phyloP scores from a whole-genome alignment of 1,140 invertebrate species.

The Caerostris darwini region DNA sequence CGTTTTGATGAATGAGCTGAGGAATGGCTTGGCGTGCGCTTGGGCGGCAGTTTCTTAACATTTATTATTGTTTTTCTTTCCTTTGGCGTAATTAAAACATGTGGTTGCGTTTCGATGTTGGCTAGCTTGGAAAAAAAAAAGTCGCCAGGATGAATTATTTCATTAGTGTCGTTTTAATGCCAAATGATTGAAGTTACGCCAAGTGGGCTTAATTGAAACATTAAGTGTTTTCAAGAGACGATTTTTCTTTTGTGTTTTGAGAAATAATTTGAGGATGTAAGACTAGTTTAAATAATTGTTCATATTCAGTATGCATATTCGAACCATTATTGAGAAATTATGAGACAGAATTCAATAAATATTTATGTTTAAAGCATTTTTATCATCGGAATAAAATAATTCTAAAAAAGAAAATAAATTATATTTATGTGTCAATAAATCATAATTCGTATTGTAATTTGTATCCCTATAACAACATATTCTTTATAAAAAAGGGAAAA shows the following conservation, averaged over 20 bases:
- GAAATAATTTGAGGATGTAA: background rate
- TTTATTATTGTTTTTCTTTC: background rate
- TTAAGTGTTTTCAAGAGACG: background rate
- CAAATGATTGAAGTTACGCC: background rate
- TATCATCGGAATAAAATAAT: too few relatives aligned
- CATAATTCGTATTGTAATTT: too few relatives aligned
- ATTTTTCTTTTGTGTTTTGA: background rate
- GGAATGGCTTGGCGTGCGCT: conserved; percentile 13
- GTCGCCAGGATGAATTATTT: conserved; percentile 1
- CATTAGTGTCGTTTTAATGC: background rate
- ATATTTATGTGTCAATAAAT: too few relatives aligned
- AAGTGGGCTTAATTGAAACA: conserved; percentile 9
- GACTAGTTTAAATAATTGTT: background rate
- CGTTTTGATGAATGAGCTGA: conserved; percentile 19
- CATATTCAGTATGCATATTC: background rate
- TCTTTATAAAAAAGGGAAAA: too few relatives aligned
- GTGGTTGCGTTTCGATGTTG: conserved; percentile 40
- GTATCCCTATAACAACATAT: too few relatives aligned
- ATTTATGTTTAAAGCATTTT: too few relatives aligned
- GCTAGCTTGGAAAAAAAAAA: background rate
- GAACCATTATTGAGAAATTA: too few relatives aligned
- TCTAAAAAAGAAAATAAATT: too few relatives aligned
- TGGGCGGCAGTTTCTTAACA: background rate
- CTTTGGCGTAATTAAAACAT: conserved; percentile 31
- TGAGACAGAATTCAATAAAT: too few relatives aligned